Evolutionary conservation across 2,113 vertebrate genomes (phyloP).

Genomic region (Petromus typicus): DNA sequence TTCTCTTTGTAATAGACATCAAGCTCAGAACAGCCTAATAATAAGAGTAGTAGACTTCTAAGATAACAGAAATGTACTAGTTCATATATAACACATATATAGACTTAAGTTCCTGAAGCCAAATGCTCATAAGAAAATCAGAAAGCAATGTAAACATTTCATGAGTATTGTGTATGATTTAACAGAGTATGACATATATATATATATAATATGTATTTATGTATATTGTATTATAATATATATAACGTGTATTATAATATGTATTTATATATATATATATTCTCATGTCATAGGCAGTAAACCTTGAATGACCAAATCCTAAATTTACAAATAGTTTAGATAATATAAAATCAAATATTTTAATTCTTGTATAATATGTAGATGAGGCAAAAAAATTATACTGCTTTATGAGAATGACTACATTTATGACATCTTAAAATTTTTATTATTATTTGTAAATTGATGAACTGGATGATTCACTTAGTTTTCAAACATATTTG

Average conservation of each 20-base stretch:
- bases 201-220: too few species aligned
- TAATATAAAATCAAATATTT: background rate
- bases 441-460: background rate
- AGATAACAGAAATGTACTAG: background rate
- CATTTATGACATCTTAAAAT: background rate
- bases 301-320: background rate
- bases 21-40: background rate
- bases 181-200: too few species aligned
- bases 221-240: too few species aligned
- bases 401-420: background rate
- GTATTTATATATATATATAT: too few species aligned
- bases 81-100: background rate
- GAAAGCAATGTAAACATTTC: background rate
- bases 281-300: background rate
- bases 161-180: background rate
- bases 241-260: too few species aligned
- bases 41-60: background rate
- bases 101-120: background rate
- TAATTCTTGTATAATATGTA: background rate
- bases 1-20: background rate
- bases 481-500: background rate
- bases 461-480: background rate
- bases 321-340: background rate
- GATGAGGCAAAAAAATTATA: background rate
- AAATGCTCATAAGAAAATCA: background rate